These are phyloP conservation scores for Chelon auratus DNA, from an alignment of 2,797 vertebrate genomes.

Conservation along the genomic window DNA sequence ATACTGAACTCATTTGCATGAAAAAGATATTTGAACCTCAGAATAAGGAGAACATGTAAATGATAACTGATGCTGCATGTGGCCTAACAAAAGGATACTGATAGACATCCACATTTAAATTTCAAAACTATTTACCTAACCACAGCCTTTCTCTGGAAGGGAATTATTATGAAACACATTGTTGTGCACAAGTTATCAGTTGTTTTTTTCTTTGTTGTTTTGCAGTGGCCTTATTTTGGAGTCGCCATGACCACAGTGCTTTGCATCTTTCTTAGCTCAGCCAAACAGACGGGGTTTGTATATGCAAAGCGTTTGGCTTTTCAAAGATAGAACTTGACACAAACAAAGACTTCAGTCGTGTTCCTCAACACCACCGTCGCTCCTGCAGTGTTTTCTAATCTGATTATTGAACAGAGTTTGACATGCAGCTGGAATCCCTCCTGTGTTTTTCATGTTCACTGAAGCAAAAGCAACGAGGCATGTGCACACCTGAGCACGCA, in stretches of 20 bases:
- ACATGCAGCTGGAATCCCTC: slow-evolving; percentile 18
- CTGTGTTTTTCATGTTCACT: slow-evolving; percentile 15
- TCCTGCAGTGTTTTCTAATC: slow-evolving; percentile 38
- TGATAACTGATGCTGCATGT: slow-evolving; percentile 62
- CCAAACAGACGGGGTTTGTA: slow-evolving; percentile 78
- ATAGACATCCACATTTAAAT: slow-evolving; percentile 62
- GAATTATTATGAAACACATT: slow-evolving; percentile 46
- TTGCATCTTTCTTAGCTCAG: slow-evolving; percentile 79
- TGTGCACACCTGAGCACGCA: too few species aligned
- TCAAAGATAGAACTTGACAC: slow-evolving; percentile 44
- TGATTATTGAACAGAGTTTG: slow-evolving; percentile 66
- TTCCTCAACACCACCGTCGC: slow-evolving; percentile 33
- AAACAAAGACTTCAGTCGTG: slow-evolving; percentile 44
- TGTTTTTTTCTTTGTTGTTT: slow-evolving; percentile 68
- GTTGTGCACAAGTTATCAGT: slow-evolving; percentile 58
- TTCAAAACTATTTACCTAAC: slow-evolving; percentile 70
- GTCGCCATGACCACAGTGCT: slow-evolving; percentile 49
- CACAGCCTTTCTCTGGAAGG: slow-evolving; percentile 52
- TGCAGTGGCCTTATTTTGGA: slow-evolving; percentile 19
- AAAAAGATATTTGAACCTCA: slow-evolving; percentile 33
- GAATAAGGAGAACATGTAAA: slow-evolving; percentile 67
- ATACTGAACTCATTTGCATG: slow-evolving; percentile 66
- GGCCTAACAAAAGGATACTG: slow-evolving; percentile 57
- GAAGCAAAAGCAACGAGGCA: background rate
- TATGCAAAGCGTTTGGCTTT: slow-evolving; percentile 77